Percentiles rank a stretch among this genome's conserved stretches.
Evolutionary conservation across 2,113 vertebrate genomes (phyloP).

Genomic region (Lamprotornis superbus): DNA sequence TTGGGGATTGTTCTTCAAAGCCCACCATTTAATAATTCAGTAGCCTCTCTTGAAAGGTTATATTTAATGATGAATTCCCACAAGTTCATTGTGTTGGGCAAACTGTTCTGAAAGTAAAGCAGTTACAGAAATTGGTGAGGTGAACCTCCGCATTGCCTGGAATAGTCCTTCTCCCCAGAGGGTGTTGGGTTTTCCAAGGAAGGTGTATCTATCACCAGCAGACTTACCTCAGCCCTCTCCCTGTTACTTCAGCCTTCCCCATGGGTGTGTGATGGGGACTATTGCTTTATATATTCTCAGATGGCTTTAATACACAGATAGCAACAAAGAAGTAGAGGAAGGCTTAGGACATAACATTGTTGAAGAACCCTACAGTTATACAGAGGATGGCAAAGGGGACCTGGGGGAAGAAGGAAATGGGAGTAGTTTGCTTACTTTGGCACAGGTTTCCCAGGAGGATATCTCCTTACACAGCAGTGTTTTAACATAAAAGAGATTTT

Average conservation of each 20-base stretch:
- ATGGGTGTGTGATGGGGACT: not conserved
- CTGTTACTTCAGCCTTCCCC: not conserved
- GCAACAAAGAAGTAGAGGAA: not conserved
- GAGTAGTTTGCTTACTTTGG: not conserved
- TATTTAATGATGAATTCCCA: not conserved
- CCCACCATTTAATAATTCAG: not conserved
- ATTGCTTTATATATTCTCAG: not conserved
- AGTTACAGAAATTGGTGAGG: not conserved
- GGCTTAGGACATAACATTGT: not conserved
- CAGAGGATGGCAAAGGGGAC: not conserved
- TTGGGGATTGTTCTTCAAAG: not conserved
- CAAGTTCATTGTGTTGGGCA: not conserved
- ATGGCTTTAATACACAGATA: not conserved
- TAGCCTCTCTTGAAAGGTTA: not conserved
- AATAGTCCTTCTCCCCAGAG: not conserved
- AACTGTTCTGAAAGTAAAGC: not conserved
- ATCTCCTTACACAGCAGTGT: not conserved
- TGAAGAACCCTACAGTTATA: not conserved
- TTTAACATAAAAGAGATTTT: not conserved
- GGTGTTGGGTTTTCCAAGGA: not conserved
- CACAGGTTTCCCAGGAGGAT: not conserved
- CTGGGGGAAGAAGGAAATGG: not conserved
- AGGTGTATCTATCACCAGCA: not conserved
- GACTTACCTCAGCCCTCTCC: not conserved
- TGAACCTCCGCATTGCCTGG: not conserved